Percentiles rank a stretch among this genome's conserved stretches.
Conservation (phyloP, 2,888 invertebrate species). For the Flabesymbios commensalis region DNA sequence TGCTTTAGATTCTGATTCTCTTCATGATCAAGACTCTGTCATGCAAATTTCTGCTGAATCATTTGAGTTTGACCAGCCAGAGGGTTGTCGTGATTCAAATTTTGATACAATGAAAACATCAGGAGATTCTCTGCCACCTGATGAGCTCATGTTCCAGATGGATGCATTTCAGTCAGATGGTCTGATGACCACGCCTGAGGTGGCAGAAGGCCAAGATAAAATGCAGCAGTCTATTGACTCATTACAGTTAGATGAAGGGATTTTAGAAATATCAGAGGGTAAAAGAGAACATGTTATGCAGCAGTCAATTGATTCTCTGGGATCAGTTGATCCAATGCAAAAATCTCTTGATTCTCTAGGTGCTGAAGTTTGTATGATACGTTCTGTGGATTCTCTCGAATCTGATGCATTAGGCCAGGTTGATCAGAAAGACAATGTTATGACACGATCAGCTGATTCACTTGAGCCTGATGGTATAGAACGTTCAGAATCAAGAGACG, state of each 20-base stretch:
- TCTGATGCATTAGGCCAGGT: neutral
- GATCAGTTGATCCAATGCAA: slow-evolving; percentile 29
- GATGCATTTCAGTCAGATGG: no score
- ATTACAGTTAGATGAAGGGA: no score
- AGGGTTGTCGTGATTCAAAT: slow-evolving; percentile 4
- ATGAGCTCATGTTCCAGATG: no score
- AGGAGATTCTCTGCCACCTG: slow-evolving; percentile 7
- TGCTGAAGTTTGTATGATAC: slow-evolving; percentile 25
- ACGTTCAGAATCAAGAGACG: slow-evolving; percentile 8
- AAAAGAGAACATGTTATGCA: slow-evolving; percentile 7
- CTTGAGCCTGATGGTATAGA: slow-evolving; percentile 34
- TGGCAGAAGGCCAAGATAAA: no score
- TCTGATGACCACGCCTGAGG: no score
- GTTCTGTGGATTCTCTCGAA: slow-evolving; percentile 39
- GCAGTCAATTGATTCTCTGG: slow-evolving; percentile 6
- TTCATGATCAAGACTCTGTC: slow-evolving; percentile 36
- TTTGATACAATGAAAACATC: slow-evolving; percentile 3
- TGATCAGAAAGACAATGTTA: slow-evolving; percentile 21
- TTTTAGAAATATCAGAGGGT: no score
- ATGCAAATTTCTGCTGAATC: slow-evolving; percentile 40
- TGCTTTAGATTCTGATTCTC: slow-evolving; percentile 31
- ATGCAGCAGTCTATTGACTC: no score
- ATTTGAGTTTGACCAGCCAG: slow-evolving; percentile 20
- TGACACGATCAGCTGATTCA: slow-evolving; percentile 51
- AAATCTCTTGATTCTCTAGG: slow-evolving; percentile 44